Percentiles rank a stretch among this genome's conserved stretches.
phyloP scores from a whole-genome alignment of 2,113 vertebrate genomes.

The Pedetes capensis region DNA sequence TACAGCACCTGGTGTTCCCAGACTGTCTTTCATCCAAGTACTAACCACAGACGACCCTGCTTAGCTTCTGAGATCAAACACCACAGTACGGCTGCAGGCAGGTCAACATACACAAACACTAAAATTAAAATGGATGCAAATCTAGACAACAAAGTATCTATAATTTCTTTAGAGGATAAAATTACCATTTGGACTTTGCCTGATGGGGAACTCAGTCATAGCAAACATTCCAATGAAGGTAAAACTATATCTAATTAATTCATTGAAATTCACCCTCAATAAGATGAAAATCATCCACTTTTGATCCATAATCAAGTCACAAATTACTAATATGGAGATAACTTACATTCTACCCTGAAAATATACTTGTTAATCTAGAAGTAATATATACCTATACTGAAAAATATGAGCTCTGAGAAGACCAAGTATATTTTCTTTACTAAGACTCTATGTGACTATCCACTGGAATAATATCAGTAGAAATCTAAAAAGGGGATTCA shows the following conservation, averaged over 20 bases:
- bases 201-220: background rate
- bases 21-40: too few relatives aligned
- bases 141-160: background rate
- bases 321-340: background rate
- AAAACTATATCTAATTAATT: conserved; percentile 27
- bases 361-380: background rate
- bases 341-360: conserved; percentile 23
- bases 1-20: too few relatives aligned
- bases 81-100: too few relatives aligned
- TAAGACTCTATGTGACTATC: conserved; percentile 47
- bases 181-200: background rate
- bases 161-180: background rate
- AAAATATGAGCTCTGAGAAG: conserved; percentile 24
- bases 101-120: background rate
- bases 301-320: background rate
- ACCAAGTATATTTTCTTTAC: conserved; percentile 26
- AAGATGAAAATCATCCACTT: background rate
- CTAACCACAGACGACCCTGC: too few relatives aligned
- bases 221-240: background rate
- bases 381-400: conserved; percentile 7
- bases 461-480: conserved; percentile 35
- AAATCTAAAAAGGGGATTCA: background rate
- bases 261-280: background rate
- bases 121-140: background rate
- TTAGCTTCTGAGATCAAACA: too few relatives aligned